Evolutionary conservation across 30 jellyfish, hydroid and myxozoan genomes (phyloP).

Genomic region (Turritopsis dohrnii): DNA sequence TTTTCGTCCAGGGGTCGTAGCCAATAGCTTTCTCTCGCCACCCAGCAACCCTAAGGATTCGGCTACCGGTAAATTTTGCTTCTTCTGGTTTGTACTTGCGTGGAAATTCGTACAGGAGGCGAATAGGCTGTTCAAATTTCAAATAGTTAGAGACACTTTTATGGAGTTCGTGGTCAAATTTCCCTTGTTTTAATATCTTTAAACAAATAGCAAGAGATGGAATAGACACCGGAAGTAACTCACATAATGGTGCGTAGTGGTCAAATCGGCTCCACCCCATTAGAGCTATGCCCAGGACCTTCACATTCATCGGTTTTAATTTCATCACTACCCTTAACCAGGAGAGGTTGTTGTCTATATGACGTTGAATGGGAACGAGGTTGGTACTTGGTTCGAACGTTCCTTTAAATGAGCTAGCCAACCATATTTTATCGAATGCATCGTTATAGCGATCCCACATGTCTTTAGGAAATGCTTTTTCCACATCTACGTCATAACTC

Average conservation of each 20-base stretch:
- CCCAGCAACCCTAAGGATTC: not conserved
- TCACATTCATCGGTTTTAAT: constrained; percentile 15
- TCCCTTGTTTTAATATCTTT: constrained; percentile 35
- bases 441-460: constrained; percentile 64
- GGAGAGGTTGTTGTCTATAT: constrained; percentile 38
- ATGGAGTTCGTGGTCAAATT: constrained; percentile 19
- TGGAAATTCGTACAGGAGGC: not conserved
- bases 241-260: constrained; percentile 70
- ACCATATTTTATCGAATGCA: constrained; percentile 52
- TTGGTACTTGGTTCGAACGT: constrained; percentile 49
- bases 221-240: constrained; percentile 56
- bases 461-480: constrained; percentile 45
- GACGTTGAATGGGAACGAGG: constrained; percentile 49
- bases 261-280: constrained; percentile 83
- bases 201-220: constrained; percentile 73
- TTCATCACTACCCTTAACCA: constrained; percentile 48
- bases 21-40: constrained; percentile 11
- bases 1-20: not conserved
- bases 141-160: not conserved
- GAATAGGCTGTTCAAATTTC: not conserved
- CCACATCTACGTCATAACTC: constrained; percentile 59
- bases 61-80: not conserved
- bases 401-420: constrained; percentile 86
- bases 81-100: not conserved
- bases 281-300: constrained; percentile 58